These are phyloP conservation scores for Enteromius trimaculatus DNA, from an alignment of 2,797 vertebrate species.

Conservation along the genomic window DNA sequence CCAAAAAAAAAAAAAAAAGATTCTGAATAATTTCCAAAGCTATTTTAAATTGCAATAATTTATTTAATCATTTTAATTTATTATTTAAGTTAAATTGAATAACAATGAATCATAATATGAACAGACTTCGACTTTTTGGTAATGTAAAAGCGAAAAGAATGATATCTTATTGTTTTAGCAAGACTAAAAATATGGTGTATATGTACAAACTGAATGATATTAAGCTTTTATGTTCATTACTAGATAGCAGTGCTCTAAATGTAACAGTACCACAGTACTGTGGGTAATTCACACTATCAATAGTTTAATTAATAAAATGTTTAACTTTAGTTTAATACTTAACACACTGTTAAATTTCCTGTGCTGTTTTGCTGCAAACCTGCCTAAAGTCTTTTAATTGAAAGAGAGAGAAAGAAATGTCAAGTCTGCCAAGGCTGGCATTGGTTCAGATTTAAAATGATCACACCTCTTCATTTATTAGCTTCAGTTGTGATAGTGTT, in stretches of 20 bases:
- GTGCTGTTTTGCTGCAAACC: background rate
- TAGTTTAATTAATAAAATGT: conserved; percentile 37
- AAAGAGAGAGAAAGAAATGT: conserved; percentile 23
- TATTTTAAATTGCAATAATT: no score
- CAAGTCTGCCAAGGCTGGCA: conserved; percentile 39
- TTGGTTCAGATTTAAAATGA: conserved; percentile 46
- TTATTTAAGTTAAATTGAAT: no score
- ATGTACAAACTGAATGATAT: background rate
- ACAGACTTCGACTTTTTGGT: no score
- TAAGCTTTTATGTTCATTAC: background rate
- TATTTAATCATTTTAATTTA: no score
- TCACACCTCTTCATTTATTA: conserved; percentile 49
- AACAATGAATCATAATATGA: no score
- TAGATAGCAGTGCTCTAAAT: background rate
- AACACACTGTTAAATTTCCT: background rate
- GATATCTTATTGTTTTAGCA: background rate
- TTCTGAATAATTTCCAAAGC: no score
- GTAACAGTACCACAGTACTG: conserved; percentile 9
- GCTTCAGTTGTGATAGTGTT: conserved; percentile 46
- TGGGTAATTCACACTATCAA: conserved; percentile 42
- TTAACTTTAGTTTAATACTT: conserved; percentile 15
- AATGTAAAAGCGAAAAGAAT: background rate
- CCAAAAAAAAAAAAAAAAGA: no score
- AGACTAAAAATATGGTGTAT: background rate
- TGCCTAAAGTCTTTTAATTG: background rate